Base-by-base conservation (phyloP, 2,113 vertebrate genomes). In the Hucho hucho region DNA sequence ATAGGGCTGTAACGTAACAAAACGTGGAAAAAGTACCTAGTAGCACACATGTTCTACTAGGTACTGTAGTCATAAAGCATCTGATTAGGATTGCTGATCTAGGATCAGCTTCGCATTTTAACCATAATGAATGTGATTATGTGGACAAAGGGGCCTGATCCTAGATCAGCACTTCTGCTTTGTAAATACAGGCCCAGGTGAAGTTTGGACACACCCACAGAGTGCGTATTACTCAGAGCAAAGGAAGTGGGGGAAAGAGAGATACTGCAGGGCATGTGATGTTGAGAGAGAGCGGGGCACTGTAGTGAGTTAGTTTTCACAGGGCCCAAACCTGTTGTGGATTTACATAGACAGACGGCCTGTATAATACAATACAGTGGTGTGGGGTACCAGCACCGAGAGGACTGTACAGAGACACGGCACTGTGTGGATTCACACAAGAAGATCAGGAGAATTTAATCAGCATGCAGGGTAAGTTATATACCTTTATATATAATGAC, bases 391-490 rank as follows among this genome's bases (percentile, higher is more conserved):
- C n/a, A 61, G 5, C 5, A 22, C 58, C 58, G 4, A 61, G n/a
- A 61, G 58, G 58, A 61, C 58, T 53, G 3, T 18, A 61, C 58
- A 61, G n/a, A 61, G 7, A 61, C 58, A 61, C 18, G 2, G 4
- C 75, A 18, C 7, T 3, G 0, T 11, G 20, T 6, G 47, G 47
- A 43, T 9, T 49, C 20, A 9, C 0, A 64, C 72, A 64, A 43
- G 68, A 74, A 22, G 9, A 53, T 53, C 49, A 53, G 49, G 49
- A 53, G 4, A 53, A 53, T 16, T 53, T 16, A 11, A 7, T 22
- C 64, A 28, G 24, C 24, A 65, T 65, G 64, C 64, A 65, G 64
- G 18, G 64, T 65, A 65, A 28, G 64, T 65, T n/a, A 22, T 11
- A 22, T 63, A 25, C 59, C 6, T 63, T 4, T 63, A 63, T 25